Evolutionary conservation across 2,888 invertebrate genomes (phyloP).

Genomic region (Rotaria socialis): DNA sequence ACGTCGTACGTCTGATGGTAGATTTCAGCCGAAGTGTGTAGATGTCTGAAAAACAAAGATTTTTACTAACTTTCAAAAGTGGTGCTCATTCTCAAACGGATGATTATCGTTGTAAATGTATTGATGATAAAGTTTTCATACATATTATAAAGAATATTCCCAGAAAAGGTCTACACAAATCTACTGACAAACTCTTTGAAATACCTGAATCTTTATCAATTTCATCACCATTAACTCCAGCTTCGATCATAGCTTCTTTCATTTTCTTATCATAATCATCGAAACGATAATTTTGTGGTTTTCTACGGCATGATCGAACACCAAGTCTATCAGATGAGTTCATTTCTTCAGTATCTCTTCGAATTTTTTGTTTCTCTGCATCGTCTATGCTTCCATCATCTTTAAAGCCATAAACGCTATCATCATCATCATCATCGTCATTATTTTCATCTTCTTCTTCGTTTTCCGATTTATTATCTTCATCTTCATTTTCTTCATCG

Average conservation of each 20-base stretch:
- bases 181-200: too few relatives aligned
- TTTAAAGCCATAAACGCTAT: neutral
- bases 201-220: neutral
- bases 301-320: neutral
- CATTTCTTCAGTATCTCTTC: neutral
- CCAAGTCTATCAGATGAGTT: neutral
- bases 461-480: neutral
- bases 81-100: too few relatives aligned
- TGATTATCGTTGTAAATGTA: too few relatives aligned
- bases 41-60: too few relatives aligned
- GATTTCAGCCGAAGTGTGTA: too few relatives aligned
- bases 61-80: too few relatives aligned
- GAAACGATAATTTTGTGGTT: constrained; percentile 1
- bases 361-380: neutral
- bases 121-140: too few relatives aligned
- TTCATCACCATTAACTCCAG: neutral
- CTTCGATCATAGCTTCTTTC: constrained; percentile 11
- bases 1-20: too few relatives aligned
- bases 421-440: neutral
- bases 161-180: too few relatives aligned
- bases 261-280: constrained; percentile 33
- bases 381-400: neutral
- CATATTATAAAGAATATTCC: too few relatives aligned
- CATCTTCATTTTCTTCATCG: constrained; percentile 15
- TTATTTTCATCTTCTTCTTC: neutral